A percentile compares a stretch with the other conserved stretches of the same genome.
Evolutionary conservation across 2,888 invertebrate species (phyloP).

Genomic region (Brachypterus glaber): DNA sequence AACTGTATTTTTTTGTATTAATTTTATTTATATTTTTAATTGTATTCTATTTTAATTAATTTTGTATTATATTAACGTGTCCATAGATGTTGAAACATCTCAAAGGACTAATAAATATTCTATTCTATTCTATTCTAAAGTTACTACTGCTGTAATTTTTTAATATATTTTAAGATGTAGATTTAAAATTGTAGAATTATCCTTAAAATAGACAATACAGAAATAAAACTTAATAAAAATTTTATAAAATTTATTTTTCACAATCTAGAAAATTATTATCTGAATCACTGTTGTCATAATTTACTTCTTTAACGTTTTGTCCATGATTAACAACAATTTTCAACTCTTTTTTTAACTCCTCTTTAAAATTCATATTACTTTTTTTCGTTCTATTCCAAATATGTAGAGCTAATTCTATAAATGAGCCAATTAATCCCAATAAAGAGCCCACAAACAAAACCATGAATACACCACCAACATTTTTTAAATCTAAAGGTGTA

Average conservation of each 20-base stretch:
- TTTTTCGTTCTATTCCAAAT: slow-evolving; percentile 30
- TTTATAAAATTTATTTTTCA: not conserved
- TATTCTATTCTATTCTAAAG: too few relatives aligned
- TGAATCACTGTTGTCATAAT: not conserved
- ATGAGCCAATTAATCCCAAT: slow-evolving; percentile 55
- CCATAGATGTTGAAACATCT: too few relatives aligned
- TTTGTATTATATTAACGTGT: too few relatives aligned
- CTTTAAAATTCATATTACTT: slow-evolving; percentile 51
- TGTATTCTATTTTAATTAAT: too few relatives aligned
- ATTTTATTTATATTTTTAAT: too few relatives aligned
- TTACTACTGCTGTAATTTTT: too few relatives aligned
- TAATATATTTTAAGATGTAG: too few relatives aligned
- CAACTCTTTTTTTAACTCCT: slow-evolving; percentile 60
- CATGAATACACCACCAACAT: slow-evolving; percentile 78
- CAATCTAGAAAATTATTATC: not conserved
- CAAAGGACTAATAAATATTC: too few relatives aligned
- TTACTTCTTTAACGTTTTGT: slow-evolving; percentile 57
- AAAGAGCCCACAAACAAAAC: slow-evolving; percentile 60
- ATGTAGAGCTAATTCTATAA: slow-evolving; percentile 56
- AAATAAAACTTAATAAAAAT: not conserved
- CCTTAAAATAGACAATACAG: too few relatives aligned
- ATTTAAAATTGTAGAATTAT: too few relatives aligned
- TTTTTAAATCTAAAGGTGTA: slow-evolving; percentile 60
- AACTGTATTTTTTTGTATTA: too few relatives aligned
- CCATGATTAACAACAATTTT: slow-evolving; percentile 62